Base-by-base conservation (phyloP, 2,113 vertebrate genomes). In the Ovibos moschatus region DNA sequence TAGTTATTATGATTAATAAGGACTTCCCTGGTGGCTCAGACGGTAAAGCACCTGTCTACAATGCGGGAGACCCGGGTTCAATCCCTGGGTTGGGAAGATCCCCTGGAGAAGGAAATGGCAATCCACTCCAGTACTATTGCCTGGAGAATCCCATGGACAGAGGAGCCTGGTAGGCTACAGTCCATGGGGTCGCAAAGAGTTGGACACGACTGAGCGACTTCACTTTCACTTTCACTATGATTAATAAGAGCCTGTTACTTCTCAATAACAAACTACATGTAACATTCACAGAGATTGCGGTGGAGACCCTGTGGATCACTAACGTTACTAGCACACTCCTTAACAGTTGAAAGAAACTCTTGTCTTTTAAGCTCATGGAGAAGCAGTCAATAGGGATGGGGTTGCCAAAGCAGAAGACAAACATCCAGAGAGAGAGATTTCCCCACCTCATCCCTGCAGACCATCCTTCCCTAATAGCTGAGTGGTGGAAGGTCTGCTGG, bases 201-300 rank as follows among this genome's bases (percentile, higher is more conserved):
- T 0, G 1, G 25, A 27, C 57, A 58, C 0, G 25, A 12, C 57
- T 58, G 10, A 27, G 57, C 0, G 25, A 58, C 25, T 58, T 58
- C 55, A 57, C 55, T 57, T 23, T 55, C 55, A 57, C 55, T 57
- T 58, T 58, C 57, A 58, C 57, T 76, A 74, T 43, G 45, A 23
- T 71, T 92, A 89, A 57, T 58, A 82, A 94, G 91, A 96, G 17
- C 74, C 27, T 86, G 11, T 43, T 51, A 58, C 21, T 14, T 93
- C n/a, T 97, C 1, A 14, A 62, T 91, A 76, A 89, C 57, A 74
- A 89, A 76, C 6, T 57, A 76, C n/a, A 86, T 21, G 83, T 84
- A 92, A 93, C 10, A 86, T 84, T 36, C 81, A 14, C 28, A 91
- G 86, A 95, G 51, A 93, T 47, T 51, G 47, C 16, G 81, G 58